A percentile compares a stretch with the other conserved stretches of the same genome.
These are phyloP conservation scores for Oceanodroma leucorhoa DNA, from an alignment of 2,797 vertebrate species.

Conservation along the genomic window DNA sequence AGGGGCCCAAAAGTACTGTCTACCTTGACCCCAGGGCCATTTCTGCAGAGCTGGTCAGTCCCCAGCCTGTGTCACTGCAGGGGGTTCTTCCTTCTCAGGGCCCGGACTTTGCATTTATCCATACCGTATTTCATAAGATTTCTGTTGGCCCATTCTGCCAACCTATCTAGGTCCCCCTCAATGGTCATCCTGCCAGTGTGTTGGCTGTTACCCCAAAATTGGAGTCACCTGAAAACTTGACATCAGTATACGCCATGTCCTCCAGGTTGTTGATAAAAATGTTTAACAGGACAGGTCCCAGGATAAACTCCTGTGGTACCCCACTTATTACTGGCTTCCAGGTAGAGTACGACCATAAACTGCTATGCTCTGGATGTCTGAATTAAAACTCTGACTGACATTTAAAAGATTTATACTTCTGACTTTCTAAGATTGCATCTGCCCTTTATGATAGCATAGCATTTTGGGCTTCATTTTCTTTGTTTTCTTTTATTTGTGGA, in stretches of 20 bases:
- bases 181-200: not conserved
- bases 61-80: not conserved
- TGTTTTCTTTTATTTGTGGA: not conserved
- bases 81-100: not conserved
- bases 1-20: not conserved
- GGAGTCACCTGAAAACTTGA: not conserved
- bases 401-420: not conserved
- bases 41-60: not conserved
- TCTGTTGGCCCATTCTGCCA: not conserved
- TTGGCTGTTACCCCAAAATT: rapidly evolving
- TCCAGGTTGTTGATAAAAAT: not conserved
- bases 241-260: not conserved
- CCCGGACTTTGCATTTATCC: not conserved
- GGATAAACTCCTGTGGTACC: not conserved
- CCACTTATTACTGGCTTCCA: not conserved
- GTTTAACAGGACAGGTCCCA: not conserved
- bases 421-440: not conserved
- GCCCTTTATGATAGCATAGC: not conserved
- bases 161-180: not conserved
- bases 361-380: not conserved
- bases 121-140: not conserved
- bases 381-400: not conserved
- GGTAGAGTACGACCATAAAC: not conserved
- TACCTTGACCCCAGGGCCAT: not conserved
- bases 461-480: not conserved